Percentiles rank a stretch among this genome's conserved stretches.
phyloP scores from a whole-genome alignment of 2,888 invertebrate genomes.

The Lithosia quadra region DNA sequence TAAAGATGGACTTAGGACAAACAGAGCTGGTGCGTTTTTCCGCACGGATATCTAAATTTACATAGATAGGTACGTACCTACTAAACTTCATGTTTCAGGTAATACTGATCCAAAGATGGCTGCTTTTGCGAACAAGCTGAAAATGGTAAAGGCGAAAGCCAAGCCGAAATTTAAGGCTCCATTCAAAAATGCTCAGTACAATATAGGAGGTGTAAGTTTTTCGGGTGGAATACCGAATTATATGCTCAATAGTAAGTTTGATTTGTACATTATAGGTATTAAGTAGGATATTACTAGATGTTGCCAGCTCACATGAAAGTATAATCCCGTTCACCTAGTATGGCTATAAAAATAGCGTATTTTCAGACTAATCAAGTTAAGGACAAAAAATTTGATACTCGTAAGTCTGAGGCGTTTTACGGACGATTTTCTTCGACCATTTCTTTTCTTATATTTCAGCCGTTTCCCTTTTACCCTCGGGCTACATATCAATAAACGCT shows the following conservation, averaged over 20 bases:
- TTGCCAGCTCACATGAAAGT: too few relatives aligned
- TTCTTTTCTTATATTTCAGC: constrained; percentile 40
- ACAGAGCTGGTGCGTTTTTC: too few relatives aligned
- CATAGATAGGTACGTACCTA: neutral
- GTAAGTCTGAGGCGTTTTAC: too few relatives aligned
- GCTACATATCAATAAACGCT: constrained; percentile 71
- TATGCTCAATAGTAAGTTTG: constrained; percentile 63
- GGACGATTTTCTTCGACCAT: too few relatives aligned
- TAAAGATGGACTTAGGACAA: too few relatives aligned
- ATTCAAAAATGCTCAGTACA: constrained; percentile 69
- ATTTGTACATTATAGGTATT: neutral
- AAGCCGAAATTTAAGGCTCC: constrained; percentile 60
- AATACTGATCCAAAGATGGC: constrained; percentile 70
- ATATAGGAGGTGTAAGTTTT: constrained; percentile 64
- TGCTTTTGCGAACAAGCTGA: constrained; percentile 67
- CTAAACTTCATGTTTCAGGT: constrained; percentile 53
- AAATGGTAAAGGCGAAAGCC: constrained; percentile 70
- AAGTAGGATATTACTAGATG: neutral
- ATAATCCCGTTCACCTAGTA: too few relatives aligned
- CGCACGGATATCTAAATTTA: too few relatives aligned
- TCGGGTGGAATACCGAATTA: constrained; percentile 66
- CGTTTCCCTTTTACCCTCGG: constrained; percentile 67
- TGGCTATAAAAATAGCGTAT: too few relatives aligned
- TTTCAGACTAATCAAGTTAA: too few relatives aligned
- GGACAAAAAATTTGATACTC: too few relatives aligned